phyloP scores from a whole-genome alignment of 2,113 vertebrate species.

The Psilopsiagon aymara region DNA sequence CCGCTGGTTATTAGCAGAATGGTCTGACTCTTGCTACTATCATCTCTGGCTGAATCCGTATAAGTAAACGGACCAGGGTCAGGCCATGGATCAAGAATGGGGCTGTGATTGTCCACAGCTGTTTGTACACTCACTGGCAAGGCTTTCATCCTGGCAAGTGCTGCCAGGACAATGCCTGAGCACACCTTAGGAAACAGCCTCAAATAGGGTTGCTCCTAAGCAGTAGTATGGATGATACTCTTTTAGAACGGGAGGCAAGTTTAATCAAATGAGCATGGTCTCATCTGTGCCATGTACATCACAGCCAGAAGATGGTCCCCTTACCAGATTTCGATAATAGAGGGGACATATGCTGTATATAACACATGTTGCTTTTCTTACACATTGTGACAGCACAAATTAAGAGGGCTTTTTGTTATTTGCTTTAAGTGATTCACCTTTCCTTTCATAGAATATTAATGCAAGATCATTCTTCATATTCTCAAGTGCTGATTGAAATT shows the following conservation, averaged over 20 bases:
- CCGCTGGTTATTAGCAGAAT: neutral
- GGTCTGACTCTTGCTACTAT: neutral
- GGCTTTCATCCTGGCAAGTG: neutral
- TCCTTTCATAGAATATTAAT: constrained; percentile 16
- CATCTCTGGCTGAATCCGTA: neutral
- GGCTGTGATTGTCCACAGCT: neutral
- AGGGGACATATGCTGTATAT: neutral
- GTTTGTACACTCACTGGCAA: neutral
- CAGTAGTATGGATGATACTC: neutral
- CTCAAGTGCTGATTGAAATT: neutral
- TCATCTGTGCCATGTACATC: neutral
- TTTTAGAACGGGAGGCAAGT: neutral
- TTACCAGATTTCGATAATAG: neutral
- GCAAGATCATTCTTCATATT: neutral
- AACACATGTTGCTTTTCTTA: neutral
- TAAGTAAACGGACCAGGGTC: neutral
- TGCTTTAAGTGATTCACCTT: neutral
- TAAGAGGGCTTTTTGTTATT: neutral
- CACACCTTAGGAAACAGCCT: neutral
- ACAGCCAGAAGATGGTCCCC: neutral
- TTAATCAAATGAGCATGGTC: neutral
- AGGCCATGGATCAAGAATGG: neutral
- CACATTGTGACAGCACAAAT: neutral
- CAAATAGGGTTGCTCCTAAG: neutral
- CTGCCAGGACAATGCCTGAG: neutral